phyloP scores from a whole-genome alignment of 2,113 vertebrate genomes.

The Picathartes gymnocephalus region DNA sequence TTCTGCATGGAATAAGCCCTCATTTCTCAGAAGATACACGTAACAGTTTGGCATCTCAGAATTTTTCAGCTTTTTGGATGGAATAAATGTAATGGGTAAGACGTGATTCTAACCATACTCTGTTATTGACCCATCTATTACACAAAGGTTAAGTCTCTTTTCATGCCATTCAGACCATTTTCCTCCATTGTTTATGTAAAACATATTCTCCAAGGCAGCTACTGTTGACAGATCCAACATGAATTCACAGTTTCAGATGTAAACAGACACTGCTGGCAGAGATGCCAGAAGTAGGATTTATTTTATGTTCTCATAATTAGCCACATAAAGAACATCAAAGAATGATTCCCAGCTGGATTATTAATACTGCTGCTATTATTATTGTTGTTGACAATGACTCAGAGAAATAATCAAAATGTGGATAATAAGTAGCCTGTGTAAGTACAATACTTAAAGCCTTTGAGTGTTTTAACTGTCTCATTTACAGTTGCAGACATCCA shows the following conservation, averaged over 20 bases:
- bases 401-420: conserved; percentile 1
- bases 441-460: neutral
- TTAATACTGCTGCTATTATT: neutral
- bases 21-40: neutral
- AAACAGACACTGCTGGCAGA: conserved; percentile 4
- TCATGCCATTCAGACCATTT: neutral
- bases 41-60: neutral
- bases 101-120: neutral
- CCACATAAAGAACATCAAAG: neutral
- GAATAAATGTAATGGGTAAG: neutral
- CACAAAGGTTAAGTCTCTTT: neutral
- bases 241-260: conserved; percentile 5
- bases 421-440: neutral
- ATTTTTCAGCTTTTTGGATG: neutral
- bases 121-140: neutral
- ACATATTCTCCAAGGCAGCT: neutral
- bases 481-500: neutral
- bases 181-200: neutral
- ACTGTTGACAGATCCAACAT: neutral
- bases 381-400: neutral
- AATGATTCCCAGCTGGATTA: neutral
- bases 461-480: neutral
- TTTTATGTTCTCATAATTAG: neutral
- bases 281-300: neutral
- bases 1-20: neutral